Evolutionary conservation across 2,888 invertebrate genomes (phyloP).

Genomic region (Halocaridina rubra): DNA sequence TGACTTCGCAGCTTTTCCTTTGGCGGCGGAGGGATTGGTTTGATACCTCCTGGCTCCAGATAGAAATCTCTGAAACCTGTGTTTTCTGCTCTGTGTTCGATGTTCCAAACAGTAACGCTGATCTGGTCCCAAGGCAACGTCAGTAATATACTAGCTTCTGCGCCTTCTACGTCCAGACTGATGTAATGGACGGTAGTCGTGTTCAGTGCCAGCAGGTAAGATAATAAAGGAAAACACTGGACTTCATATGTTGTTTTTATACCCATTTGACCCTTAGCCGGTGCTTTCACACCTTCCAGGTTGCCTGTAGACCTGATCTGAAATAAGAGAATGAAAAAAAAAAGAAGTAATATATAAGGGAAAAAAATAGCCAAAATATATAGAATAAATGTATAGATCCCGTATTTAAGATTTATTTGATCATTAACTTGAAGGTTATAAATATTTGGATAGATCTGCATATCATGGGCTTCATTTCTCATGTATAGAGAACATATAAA

Average conservation of each 20-base stretch:
- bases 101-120: slow-evolving; percentile 64
- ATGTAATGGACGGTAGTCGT: slow-evolving; percentile 71
- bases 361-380: neutral
- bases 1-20: neutral
- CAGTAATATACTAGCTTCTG: slow-evolving; percentile 71
- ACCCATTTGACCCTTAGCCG: slow-evolving; percentile 30
- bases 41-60: neutral
- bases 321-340: neutral
- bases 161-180: slow-evolving; percentile 73
- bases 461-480: too few species aligned
- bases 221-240: slow-evolving; percentile 72
- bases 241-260: slow-evolving; percentile 67
- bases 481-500: too few species aligned
- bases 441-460: too few species aligned
- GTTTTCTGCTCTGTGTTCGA: slow-evolving; percentile 1
- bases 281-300: neutral
- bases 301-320: slow-evolving; percentile 43
- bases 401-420: too few species aligned
- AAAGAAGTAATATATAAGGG: neutral
- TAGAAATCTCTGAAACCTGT: neutral
- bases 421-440: too few species aligned
- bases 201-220: slow-evolving; percentile 71
- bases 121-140: slow-evolving; percentile 72
- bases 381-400: too few species aligned
- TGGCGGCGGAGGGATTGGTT: neutral